Evolutionary conservation across 2,797 vertebrate genomes (phyloP).

Genomic region (Enteromius viviparus): DNA sequence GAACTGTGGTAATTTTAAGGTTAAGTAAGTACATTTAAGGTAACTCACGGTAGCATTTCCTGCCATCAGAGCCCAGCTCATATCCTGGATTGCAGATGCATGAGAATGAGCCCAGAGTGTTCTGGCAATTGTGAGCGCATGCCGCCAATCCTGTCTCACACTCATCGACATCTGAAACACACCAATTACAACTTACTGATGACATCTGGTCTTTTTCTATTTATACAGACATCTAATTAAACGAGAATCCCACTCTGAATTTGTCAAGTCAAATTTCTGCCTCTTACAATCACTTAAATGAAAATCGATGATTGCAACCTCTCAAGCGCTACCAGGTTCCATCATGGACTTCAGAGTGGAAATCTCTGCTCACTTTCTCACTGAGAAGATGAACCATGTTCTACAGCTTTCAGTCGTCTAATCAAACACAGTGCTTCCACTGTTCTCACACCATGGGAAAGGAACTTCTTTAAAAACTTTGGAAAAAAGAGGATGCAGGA

Average conservation of each 20-base stretch:
- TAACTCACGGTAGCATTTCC: conserved; percentile 84
- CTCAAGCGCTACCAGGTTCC: conserved; percentile 24
- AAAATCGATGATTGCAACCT: not conserved
- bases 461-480: conserved; percentile 43
- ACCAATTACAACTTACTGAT: conserved; percentile 31
- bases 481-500: conserved; percentile 41
- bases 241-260: not conserved
- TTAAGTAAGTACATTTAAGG: not conserved
- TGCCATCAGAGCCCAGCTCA: conserved; percentile 81
- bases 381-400: conserved; percentile 40
- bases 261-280: not conserved
- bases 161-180: conserved; percentile 79
- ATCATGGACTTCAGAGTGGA: conserved; percentile 10
- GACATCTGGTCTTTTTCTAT: not conserved
- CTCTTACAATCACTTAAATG: conserved; percentile 18
- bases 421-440: conserved; percentile 53
- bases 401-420: conserved; percentile 39
- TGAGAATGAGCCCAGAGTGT: conserved; percentile 81
- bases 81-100: conserved; percentile 82
- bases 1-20: not conserved
- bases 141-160: conserved; percentile 70
- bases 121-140: conserved; percentile 82
- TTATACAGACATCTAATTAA: not conserved
- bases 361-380: conserved; percentile 20
- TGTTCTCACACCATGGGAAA: conserved; percentile 51